These are phyloP conservation scores for Micromesistius poutassou DNA, from an alignment of 2,797 vertebrate species.

Conservation along the genomic window DNA sequence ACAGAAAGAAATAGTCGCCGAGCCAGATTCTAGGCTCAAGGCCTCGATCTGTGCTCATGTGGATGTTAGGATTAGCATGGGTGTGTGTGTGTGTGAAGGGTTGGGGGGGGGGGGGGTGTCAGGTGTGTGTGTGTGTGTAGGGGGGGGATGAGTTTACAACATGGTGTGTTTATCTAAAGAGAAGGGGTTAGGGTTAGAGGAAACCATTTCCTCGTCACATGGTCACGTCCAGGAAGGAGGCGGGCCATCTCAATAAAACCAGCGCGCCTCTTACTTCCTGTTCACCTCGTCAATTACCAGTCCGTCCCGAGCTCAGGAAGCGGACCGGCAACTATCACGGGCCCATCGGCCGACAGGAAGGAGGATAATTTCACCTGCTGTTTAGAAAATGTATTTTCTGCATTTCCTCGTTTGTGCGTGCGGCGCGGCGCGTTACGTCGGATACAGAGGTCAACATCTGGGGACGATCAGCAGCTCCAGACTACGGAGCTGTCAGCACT, in stretches of 20 bases:
- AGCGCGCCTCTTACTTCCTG: background rate
- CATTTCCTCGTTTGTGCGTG: slow-evolving; percentile 25
- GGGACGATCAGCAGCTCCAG: slow-evolving; percentile 54
- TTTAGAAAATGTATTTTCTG: slow-evolving; percentile 39
- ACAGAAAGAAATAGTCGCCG: slow-evolving; percentile 38
- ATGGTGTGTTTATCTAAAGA: background rate
- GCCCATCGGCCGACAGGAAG: slow-evolving; percentile 45
- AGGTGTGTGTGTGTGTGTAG: background rate
- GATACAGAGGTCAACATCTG: slow-evolving; percentile 56
- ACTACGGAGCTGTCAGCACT: slow-evolving; percentile 60
- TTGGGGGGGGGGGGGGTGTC: background rate
- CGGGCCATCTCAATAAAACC: background rate
- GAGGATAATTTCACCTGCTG: slow-evolving; percentile 39
- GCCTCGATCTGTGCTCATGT: slow-evolving; percentile 6
- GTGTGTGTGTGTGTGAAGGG: too few species aligned
- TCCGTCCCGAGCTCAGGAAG: background rate
- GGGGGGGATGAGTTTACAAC: background rate
- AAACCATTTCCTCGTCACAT: slow-evolving; percentile 44
- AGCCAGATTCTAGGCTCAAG: slow-evolving; percentile 24
- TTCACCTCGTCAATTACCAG: slow-evolving; percentile 14
- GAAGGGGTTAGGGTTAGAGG: background rate
- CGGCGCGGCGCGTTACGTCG: background rate
- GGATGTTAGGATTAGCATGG: slow-evolving; percentile 14
- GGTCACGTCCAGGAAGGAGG: slow-evolving; percentile 18
- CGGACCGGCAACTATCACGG: slow-evolving; percentile 26